Conservation (phyloP, 1,140 invertebrate genomes). For the Acromyrmex echinatior region DNA sequence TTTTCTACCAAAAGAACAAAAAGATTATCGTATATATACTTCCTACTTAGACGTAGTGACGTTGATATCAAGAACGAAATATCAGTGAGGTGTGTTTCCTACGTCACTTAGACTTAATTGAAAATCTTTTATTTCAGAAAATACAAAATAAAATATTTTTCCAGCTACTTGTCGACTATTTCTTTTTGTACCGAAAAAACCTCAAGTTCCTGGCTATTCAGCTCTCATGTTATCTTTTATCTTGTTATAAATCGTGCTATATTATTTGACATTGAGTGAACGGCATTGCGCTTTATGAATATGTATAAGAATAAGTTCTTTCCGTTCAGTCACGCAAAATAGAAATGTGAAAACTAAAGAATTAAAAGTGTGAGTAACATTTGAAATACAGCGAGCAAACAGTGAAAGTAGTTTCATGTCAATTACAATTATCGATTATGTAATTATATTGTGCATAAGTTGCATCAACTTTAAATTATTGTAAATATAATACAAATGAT, state of each 20-base stretch:
- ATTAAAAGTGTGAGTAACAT: background rate
- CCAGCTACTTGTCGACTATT: conserved; percentile 23
- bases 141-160: conserved; percentile 73
- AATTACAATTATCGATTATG: conserved; percentile 30
- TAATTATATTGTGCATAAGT: conserved; percentile 6
- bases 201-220: background rate
- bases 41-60: conserved; percentile 61
- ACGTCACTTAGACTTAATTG: conserved; percentile 67
- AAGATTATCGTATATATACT: conserved; percentile 27
- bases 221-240: background rate
- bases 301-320: conserved; percentile 39
- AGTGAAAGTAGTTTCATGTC: background rate
- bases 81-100: conserved; percentile 61
- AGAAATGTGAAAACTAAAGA: conserved; percentile 28
- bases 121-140: conserved; percentile 78
- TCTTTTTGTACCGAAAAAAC: conserved; percentile 10
- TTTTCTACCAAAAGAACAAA: conserved; percentile 53
- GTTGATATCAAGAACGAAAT: conserved; percentile 62
- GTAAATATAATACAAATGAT: conserved; percentile 24
- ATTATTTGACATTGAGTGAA: conserved; percentile 25
- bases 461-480: background rate
- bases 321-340: conserved; percentile 32
- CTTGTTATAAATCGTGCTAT: background rate
- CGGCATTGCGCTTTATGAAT: conserved; percentile 23
- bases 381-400: background rate